Percentiles rank a stretch among this genome's conserved stretches.
Evolutionary conservation across 2,113 vertebrate species (phyloP).

Genomic region (Bufo gargarizans): DNA sequence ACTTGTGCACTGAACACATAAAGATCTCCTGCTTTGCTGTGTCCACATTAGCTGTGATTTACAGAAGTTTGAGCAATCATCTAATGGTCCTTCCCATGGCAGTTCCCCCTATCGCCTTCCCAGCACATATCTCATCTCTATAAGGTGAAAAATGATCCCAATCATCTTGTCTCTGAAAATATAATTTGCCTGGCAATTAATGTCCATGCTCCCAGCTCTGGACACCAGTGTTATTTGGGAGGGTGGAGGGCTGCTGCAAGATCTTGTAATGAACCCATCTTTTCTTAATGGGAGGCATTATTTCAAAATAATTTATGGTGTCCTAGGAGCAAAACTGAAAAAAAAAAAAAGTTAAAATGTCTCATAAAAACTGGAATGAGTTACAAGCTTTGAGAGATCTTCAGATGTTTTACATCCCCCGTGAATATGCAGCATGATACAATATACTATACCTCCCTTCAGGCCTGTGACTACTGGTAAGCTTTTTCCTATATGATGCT

Average conservation of each 20-base stretch:
- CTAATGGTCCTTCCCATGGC: constrained; percentile 16
- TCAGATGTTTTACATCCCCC: neutral
- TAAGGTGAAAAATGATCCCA: constrained; percentile 38
- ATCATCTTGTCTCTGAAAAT: constrained; percentile 49
- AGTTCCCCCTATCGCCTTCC: neutral
- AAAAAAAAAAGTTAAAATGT: neutral
- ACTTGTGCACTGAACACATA: neutral
- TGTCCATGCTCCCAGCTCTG: constrained; percentile 27
- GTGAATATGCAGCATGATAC: too few species aligned
- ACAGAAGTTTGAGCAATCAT: neutral
- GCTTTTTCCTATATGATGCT: neutral
- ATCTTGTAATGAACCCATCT: constrained; percentile 19
- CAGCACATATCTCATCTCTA: constrained; percentile 23
- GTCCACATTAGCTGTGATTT: constrained; percentile 3
- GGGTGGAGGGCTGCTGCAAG: neutral
- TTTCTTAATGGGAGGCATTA: constrained; percentile 36
- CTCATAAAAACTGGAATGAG: neutral
- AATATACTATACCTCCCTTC: neutral
- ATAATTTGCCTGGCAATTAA: constrained; percentile 48
- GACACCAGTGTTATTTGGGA: constrained; percentile 12
- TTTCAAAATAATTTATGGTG: constrained; percentile 30
- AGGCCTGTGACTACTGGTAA: neutral
- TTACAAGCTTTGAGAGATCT: neutral
- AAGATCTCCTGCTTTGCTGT: neutral
- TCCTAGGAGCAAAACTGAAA: neutral